phyloP scores from a whole-genome alignment of 2,113 vertebrate species.

The Rafetus swinhoei region DNA sequence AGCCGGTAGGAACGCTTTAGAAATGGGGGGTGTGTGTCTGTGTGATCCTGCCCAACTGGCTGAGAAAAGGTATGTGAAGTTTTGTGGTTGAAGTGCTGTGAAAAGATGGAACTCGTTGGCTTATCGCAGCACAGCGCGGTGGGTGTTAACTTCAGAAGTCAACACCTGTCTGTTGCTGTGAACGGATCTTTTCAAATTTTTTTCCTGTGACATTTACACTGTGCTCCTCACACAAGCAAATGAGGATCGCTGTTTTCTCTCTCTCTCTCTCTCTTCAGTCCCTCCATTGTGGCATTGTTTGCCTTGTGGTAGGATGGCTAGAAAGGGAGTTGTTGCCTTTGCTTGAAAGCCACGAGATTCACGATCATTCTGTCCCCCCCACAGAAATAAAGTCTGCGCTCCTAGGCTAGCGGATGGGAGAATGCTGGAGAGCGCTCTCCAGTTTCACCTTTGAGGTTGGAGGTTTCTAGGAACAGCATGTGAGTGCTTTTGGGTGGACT shows the following conservation, averaged over 20 bases:
- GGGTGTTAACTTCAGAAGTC: not conserved
- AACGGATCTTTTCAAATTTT: not conserved
- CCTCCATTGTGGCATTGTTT: not conserved
- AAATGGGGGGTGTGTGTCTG: not conserved
- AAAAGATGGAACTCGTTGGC: not conserved
- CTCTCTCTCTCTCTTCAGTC: not conserved
- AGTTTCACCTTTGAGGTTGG: not conserved
- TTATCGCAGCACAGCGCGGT: not conserved
- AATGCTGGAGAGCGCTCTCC: not conserved
- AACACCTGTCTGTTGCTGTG: not conserved
- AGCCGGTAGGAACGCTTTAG: not conserved
- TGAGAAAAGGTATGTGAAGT: not conserved
- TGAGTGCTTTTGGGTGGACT: not conserved
- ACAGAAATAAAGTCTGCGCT: not conserved
- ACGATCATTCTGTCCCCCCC: not conserved
- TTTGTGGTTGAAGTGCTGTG: not conserved
- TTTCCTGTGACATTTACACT: too few relatives aligned
- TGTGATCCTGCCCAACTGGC: not conserved
- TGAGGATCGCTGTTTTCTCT: not conserved
- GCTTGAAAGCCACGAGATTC: not conserved
- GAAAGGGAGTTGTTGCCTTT: not conserved
- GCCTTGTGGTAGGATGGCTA: not conserved
- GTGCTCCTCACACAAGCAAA: too few relatives aligned
- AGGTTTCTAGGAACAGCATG: not conserved
- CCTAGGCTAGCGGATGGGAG: not conserved